A percentile compares a stretch with the other conserved stretches of the same genome.
phyloP scores from a whole-genome alignment of 1,140 invertebrate genomes.

The Drosophila kohkoa region DNA sequence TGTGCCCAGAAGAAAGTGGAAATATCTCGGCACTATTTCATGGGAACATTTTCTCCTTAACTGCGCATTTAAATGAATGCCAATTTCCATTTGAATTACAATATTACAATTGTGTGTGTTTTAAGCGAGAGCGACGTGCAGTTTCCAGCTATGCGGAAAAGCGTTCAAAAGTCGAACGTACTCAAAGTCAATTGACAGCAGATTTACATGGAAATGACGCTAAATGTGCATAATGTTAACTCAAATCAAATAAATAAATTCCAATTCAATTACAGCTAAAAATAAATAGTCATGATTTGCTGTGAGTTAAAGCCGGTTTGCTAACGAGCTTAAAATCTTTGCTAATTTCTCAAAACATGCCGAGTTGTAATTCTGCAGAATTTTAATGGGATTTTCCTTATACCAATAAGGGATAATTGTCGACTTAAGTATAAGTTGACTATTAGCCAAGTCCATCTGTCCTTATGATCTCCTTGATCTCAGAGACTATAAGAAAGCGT shows the following conservation, averaged over 20 bases:
- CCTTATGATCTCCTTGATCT: too few relatives aligned
- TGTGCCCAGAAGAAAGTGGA: conserved; percentile 15
- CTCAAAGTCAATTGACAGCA: conserved; percentile 45
- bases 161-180: conserved; percentile 14
- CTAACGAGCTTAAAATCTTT: neutral
- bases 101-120: conserved; percentile 18
- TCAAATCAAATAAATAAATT: conserved; percentile 11
- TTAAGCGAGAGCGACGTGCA: neutral
- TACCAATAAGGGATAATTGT: neutral
- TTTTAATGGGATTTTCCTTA: neutral
- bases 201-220: conserved; percentile 44
- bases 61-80: conserved; percentile 37
- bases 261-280: conserved; percentile 11
- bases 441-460: too few relatives aligned
- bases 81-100: conserved; percentile 23
- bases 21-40: conserved; percentile 2
- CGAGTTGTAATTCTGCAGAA: neutral
- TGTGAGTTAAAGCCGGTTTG: neutral
- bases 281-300: conserved; percentile 4
- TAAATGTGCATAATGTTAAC: conserved; percentile 36
- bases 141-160: conserved; percentile 46
- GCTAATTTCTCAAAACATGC: neutral
- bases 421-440: too few relatives aligned
- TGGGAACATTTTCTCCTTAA: conserved; percentile 29
- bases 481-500: too few relatives aligned